A percentile compares a stretch with the other conserved stretches of the same genome.
phyloP scores from a whole-genome alignment of 2,888 invertebrate genomes.

The Harpalus rufipes region DNA sequence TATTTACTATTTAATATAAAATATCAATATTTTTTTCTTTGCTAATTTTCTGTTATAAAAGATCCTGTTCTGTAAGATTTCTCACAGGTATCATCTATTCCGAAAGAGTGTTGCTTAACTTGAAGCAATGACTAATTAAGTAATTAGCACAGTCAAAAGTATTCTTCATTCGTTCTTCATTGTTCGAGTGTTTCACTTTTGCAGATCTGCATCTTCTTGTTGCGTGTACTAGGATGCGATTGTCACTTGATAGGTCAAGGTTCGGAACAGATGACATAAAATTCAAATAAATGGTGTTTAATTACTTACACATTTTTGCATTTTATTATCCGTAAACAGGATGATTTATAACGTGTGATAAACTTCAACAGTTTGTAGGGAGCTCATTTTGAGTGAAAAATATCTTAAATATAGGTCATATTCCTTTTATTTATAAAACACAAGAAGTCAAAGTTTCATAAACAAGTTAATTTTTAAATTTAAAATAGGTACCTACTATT shows the following conservation, averaged over 20 bases:
- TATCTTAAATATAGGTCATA: too few relatives aligned
- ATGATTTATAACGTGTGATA: too few relatives aligned
- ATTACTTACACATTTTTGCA: not conserved
- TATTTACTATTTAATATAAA: too few relatives aligned
- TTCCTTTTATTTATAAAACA: too few relatives aligned
- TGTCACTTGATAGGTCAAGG: constrained; percentile 40
- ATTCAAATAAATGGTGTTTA: constrained; percentile 27
- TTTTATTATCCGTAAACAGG: too few relatives aligned
- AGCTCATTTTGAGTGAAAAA: too few relatives aligned
- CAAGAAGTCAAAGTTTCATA: too few relatives aligned
- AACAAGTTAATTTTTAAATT: too few relatives aligned
- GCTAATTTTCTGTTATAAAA: too few relatives aligned
- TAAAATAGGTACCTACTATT: too few relatives aligned
- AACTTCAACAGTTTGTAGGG: too few relatives aligned
- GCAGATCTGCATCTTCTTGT: not conserved
- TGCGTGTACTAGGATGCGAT: constrained; percentile 1
- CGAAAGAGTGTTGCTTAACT: not conserved
- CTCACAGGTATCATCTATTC: not conserved
- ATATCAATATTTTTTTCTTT: too few relatives aligned
- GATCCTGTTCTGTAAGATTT: not conserved
- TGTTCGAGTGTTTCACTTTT: not conserved
- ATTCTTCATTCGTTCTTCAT: not conserved
- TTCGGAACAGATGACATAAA: constrained; percentile 23
- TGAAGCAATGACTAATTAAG: not conserved
- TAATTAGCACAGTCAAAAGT: not conserved